These are phyloP conservation scores for Dastarcus helophoroides DNA, from an alignment of 2,888 invertebrate genomes.

Conservation along the genomic window DNA sequence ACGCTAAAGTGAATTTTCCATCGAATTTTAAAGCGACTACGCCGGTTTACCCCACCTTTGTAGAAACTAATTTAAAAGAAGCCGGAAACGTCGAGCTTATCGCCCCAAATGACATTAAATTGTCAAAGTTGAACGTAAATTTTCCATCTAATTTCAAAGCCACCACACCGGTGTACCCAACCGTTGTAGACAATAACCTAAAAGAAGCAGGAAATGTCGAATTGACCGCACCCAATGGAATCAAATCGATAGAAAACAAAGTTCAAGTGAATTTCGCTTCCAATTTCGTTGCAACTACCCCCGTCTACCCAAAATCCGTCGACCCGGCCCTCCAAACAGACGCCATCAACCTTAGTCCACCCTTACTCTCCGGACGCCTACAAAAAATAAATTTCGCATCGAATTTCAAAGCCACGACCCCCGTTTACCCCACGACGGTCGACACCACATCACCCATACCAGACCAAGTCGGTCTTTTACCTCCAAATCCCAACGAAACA, in stretches of 20 bases:
- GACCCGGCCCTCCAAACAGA: slow-evolving; percentile 7
- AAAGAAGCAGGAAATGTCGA: slow-evolving; percentile 6
- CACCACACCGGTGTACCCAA: slow-evolving; percentile 14
- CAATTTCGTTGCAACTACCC: slow-evolving; percentile 21
- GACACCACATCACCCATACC: slow-evolving; percentile 9
- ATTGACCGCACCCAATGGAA: slow-evolving; percentile 12
- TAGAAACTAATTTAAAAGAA: slow-evolving; percentile 8
- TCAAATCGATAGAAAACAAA: no score
- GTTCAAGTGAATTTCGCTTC: slow-evolving; percentile 20
- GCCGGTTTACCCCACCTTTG: slow-evolving; percentile 19
- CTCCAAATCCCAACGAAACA: slow-evolving; percentile 4
- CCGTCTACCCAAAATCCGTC: slow-evolving; percentile 15
- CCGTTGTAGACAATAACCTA: slow-evolving; percentile 7
- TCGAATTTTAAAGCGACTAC: slow-evolving; percentile 21
- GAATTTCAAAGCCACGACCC: slow-evolving; percentile 21
- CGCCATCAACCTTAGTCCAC: no score
- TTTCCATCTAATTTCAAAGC: slow-evolving; percentile 14
- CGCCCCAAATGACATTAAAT: slow-evolving; percentile 15
- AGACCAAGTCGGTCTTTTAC: slow-evolving; percentile 7
- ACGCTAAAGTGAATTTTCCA: slow-evolving; percentile 16
- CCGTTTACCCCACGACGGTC: slow-evolving; percentile 15
- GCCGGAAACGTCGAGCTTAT: slow-evolving; percentile 4
- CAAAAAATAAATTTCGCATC: slow-evolving; percentile 20
- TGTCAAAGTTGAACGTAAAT: slow-evolving; percentile 16
- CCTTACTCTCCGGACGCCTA: no score